phyloP scores from a whole-genome alignment of 2,888 invertebrate species.

The Penaeus monodon region DNA sequence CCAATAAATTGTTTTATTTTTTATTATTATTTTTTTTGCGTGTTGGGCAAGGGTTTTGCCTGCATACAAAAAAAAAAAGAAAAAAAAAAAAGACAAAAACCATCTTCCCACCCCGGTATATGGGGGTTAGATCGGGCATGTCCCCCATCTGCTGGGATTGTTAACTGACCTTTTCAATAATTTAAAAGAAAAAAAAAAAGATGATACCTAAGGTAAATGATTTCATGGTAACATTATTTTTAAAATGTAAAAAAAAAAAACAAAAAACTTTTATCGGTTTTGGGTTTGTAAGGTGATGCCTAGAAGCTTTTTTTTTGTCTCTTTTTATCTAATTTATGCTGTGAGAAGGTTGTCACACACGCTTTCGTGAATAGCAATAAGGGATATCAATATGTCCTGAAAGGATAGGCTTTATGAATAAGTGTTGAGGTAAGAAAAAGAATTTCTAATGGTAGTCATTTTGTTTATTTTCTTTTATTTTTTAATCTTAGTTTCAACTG shows the following conservation, averaged over 20 bases:
- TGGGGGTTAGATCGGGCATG: no score
- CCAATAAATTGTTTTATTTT: no score
- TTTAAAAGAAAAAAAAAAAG: background rate
- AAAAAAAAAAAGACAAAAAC: no score
- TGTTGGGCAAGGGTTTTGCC: no score
- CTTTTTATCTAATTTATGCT: constrained; percentile 9
- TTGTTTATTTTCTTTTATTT: constrained; percentile 38
- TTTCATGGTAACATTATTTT: background rate
- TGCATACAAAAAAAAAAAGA: no score
- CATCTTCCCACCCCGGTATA: background rate
- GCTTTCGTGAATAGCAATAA: background rate
- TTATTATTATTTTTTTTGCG: no score
- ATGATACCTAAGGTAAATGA: background rate
- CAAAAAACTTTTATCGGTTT: background rate
- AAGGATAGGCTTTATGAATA: background rate
- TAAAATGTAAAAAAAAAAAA: background rate
- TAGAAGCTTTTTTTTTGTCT: background rate
- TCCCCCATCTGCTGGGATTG: background rate
- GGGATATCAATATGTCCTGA: constrained; percentile 1
- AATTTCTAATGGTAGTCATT: constrained; percentile 36
- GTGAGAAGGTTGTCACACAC: constrained; percentile 1
- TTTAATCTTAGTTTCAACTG: constrained; percentile 24
- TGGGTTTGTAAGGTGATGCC: background rate
- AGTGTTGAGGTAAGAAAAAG: constrained; percentile 1
- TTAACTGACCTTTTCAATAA: constrained; percentile 10